phyloP scores from a whole-genome alignment of 2,113 vertebrate genomes.

The Tetraodon nigroviridis region DNA sequence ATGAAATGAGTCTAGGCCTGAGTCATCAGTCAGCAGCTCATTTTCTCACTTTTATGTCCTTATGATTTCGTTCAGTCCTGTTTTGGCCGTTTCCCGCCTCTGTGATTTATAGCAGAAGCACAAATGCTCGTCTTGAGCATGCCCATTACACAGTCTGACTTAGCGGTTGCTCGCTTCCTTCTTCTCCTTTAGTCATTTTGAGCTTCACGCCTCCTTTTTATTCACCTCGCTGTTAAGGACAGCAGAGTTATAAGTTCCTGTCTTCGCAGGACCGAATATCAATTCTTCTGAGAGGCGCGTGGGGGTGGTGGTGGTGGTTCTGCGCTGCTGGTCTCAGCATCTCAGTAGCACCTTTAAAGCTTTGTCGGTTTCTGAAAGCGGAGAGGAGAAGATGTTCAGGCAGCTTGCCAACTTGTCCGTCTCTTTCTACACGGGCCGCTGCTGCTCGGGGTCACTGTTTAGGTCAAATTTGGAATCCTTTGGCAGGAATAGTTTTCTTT shows the following conservation, averaged over 20 bases:
- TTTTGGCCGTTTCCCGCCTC: constrained; percentile 2
- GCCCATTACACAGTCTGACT: constrained; percentile 16
- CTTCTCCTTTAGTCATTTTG: constrained; percentile 24
- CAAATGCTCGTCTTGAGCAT: background rate
- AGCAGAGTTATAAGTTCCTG: constrained; percentile 37
- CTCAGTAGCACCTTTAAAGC: constrained; percentile 57
- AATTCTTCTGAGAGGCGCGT: constrained; percentile 34
- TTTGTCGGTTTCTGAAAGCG: constrained; percentile 41
- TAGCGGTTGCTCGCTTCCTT: constrained; percentile 24
- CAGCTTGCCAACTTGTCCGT: constrained; percentile 61
- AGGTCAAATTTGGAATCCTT: constrained; percentile 63
- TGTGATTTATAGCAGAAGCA: constrained; percentile 9
- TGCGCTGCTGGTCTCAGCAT: constrained; percentile 44
- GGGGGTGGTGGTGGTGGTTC: constrained; percentile 38
- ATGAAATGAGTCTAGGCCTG: constrained; percentile 21
- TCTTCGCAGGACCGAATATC: constrained; percentile 37
- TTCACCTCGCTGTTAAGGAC: constrained; percentile 34
- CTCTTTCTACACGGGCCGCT: constrained; percentile 56
- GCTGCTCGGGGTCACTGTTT: constrained; percentile 55
- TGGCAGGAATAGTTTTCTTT: constrained; percentile 52
- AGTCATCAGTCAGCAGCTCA: constrained; percentile 12
- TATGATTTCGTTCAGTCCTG: constrained; percentile 20
- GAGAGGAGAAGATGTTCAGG: constrained; percentile 50
- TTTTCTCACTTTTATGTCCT: constrained; percentile 19
- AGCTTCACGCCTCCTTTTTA: constrained; percentile 42